These are phyloP conservation scores for Celastrina argiolus DNA, from an alignment of 2,888 invertebrate species.

Conservation along the genomic window DNA sequence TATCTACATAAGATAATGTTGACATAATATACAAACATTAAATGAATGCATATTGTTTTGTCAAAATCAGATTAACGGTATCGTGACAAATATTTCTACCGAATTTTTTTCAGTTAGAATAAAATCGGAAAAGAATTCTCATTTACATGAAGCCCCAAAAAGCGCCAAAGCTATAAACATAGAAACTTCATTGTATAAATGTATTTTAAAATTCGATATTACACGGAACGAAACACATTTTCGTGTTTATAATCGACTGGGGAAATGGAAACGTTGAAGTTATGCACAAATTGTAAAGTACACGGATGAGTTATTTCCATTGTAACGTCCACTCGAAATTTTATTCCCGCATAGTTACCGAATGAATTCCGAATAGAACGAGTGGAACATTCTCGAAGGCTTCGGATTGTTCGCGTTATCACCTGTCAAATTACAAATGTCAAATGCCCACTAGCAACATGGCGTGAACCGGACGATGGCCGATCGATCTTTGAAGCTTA, in stretches of 20 bases:
- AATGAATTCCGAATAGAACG: not conserved
- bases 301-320: not conserved
- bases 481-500: not conserved
- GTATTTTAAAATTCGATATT: slow-evolving; percentile 1
- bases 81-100: too few relatives aligned
- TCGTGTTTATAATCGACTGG: slow-evolving; percentile 11
- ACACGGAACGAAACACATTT: not conserved
- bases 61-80: too few relatives aligned
- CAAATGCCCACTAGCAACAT: not conserved
- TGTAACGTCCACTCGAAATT: not conserved
- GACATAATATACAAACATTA: too few relatives aligned
- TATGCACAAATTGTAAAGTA: slow-evolving; percentile 12
- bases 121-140: not conserved
- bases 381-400: not conserved
- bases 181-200: not conserved
- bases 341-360: not conserved
- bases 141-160: not conserved
- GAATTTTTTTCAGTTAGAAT: too few relatives aligned
- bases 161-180: not conserved
- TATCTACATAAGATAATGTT: too few relatives aligned
- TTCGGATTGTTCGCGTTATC: not conserved
- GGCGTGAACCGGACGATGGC: not conserved
- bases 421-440: slow-evolving; percentile 11
- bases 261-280: slow-evolving; percentile 6
- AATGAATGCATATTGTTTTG: too few relatives aligned